These are phyloP conservation scores for Flexamia atlantica DNA, from an alignment of 2,888 invertebrate genomes.

Conservation along the genomic window DNA sequence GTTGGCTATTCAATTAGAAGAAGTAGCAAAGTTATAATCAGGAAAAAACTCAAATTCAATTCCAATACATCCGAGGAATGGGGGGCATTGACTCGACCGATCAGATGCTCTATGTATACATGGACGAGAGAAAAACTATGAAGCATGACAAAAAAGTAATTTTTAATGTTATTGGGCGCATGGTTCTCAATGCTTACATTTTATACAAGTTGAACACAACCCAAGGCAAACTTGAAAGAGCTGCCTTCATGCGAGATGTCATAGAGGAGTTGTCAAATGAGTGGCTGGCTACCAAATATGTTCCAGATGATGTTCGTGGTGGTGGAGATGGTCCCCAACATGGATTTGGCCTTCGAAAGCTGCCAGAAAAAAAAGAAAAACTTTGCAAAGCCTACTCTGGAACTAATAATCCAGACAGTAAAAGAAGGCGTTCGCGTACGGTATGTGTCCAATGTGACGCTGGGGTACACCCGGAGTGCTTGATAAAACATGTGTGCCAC, in stretches of 20 bases:
- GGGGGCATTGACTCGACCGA: constrained; percentile 59
- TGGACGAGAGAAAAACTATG: constrained; percentile 56
- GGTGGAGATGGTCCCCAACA: constrained; percentile 12
- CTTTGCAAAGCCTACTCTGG: constrained; percentile 7
- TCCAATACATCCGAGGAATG: constrained; percentile 53
- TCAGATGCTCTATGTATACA: constrained; percentile 54
- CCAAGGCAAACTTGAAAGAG: background rate
- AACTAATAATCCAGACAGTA: background rate
- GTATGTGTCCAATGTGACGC: background rate
- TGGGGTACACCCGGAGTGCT: constrained; percentile 20
- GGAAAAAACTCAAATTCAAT: constrained; percentile 46
- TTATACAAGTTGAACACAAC: constrained; percentile 55
- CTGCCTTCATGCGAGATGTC: background rate
- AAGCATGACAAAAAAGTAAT: constrained; percentile 57
- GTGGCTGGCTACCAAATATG: constrained; percentile 3
- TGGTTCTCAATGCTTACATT: constrained; percentile 55
- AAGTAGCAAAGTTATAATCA: constrained; percentile 34
- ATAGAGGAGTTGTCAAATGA: background rate
- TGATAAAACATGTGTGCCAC: constrained; percentile 21
- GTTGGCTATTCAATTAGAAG: constrained; percentile 42
- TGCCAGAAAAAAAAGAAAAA: constrained; percentile 20
- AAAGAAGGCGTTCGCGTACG: background rate
- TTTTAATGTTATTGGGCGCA: constrained; percentile 53
- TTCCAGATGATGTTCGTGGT: background rate
- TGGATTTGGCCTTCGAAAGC: constrained; percentile 4